These are phyloP conservation scores for Leguminivora glycinivorella DNA, from an alignment of 1,140 invertebrate species.

Conservation along the genomic window DNA sequence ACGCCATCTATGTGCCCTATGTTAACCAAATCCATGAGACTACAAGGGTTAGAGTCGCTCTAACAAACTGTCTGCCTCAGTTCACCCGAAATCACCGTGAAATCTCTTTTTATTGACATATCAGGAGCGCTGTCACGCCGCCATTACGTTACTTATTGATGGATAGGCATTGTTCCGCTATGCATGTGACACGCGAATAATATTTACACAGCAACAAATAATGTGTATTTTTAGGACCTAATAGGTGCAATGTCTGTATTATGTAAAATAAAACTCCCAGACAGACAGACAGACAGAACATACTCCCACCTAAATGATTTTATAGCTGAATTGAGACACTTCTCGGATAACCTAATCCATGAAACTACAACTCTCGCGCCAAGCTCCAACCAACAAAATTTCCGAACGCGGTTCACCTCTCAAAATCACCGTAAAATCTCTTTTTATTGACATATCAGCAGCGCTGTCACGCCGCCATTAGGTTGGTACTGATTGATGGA, in stretches of 20 bases:
- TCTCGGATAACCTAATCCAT: no score
- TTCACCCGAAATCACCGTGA: not conserved
- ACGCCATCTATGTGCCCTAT: no score
- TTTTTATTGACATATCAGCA: conserved; percentile 17
- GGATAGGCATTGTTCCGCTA: not conserved
- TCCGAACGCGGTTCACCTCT: not conserved
- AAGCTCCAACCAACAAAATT: not conserved
- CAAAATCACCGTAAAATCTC: not conserved
- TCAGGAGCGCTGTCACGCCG: not conserved
- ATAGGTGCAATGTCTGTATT: no score
- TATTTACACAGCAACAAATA: no score
- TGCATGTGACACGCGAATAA: not conserved
- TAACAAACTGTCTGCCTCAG: not conserved
- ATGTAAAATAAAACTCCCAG: no score
- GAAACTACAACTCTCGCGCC: no score
- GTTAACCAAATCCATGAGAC: no score
- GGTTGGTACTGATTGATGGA: conserved; percentile 17
- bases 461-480: not conserved
- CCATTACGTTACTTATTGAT: conserved; percentile 13
- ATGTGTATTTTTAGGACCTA: no score
- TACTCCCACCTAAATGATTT: no score
- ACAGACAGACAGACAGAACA: no score
- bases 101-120: conserved; percentile 15
- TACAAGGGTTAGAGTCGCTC: no score
- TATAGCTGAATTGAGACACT: no score